Base-by-base conservation (phyloP, 2,113 vertebrate genomes). In the Arvicanthis niloticus region DNA sequence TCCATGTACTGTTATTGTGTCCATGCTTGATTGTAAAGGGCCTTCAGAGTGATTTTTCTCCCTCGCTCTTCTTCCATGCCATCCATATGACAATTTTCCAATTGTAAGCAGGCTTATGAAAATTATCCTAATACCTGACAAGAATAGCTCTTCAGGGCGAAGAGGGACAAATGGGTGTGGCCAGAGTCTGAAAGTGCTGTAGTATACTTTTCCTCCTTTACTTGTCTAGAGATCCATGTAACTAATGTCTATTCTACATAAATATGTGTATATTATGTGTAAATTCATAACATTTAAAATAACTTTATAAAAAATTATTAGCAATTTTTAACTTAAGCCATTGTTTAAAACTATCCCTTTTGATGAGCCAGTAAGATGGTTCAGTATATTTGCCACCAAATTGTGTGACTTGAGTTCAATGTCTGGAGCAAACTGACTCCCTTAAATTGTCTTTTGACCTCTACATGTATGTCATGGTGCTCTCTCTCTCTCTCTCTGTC, bases 281-380 rank as follows among this genome's bases (percentile, higher is more conserved):
- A 93, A 68, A 51, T 73, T 76, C 45, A 60, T 51, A 81, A n/a
- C 6, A 65, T 53, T 82, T 84, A 91, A 93, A 82, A 72, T 48
- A 85, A 93, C 76, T 65, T 48, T 82, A 77, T 65, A 76, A 96
- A 53, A 88, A 91, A 70, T 67, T 0, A 13, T 82, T 90, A 26
- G 3, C 2, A 72, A 40, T 34, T 68, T 93, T 96, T 70, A 87
- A 6, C 1, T 56, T 89, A 60, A 87, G 85, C 7, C 29, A 2
- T 3, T 82, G 73, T 31, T 87, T 86, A 72, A 89, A 90, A 65
- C 34, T 21, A 48, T 67, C 5, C 24, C 7, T 62, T 48, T 67
- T 86, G 40, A 37, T 21, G 29, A 34, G 29, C 17, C 42, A 60
- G 29, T 37, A 3, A 86, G 31, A 68, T 68, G 42, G 17, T 48